phyloP scores from a whole-genome alignment of 2,113 vertebrate genomes.

The Monopterus albus region DNA sequence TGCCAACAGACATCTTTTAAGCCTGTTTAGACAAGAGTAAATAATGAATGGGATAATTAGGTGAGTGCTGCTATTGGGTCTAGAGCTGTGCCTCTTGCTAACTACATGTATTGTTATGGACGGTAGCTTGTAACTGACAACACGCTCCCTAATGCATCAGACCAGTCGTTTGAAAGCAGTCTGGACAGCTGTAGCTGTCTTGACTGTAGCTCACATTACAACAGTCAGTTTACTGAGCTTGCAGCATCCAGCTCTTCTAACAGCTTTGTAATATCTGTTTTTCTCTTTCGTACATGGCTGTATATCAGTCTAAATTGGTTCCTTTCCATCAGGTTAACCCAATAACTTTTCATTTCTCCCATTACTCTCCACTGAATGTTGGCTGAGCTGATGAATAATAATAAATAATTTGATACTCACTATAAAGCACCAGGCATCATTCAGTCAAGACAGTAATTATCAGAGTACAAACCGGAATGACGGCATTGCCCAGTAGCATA shows the following conservation, averaged over 20 bases:
- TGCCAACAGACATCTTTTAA: too few species aligned
- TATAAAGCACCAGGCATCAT: not conserved
- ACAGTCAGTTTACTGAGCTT: not conserved
- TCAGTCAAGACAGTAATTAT: not conserved
- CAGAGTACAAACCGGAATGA: not conserved
- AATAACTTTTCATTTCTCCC: too few species aligned
- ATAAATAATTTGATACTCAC: not conserved
- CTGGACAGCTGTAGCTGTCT: not conserved
- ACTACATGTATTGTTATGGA: too few species aligned
- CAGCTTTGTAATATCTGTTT: too few species aligned
- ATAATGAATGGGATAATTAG: too few species aligned
- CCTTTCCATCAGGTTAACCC: not conserved
- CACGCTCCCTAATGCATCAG: not conserved
- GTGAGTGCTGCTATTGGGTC: too few species aligned
- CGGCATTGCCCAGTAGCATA: not conserved
- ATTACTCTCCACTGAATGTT: too few species aligned
- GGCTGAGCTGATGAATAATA: slow-evolving; percentile 5
- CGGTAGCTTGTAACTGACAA: not conserved
- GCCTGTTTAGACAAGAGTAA: too few species aligned
- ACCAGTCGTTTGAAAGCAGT: not conserved
- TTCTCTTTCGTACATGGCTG: not conserved
- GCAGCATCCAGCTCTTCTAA: not conserved
- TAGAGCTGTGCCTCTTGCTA: too few species aligned
- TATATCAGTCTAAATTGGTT: not conserved
- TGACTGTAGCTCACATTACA: not conserved